These are phyloP conservation scores for Poicephalus meyeri DNA, from an alignment of 2,113 vertebrate genomes.

Conservation along the genomic window DNA sequence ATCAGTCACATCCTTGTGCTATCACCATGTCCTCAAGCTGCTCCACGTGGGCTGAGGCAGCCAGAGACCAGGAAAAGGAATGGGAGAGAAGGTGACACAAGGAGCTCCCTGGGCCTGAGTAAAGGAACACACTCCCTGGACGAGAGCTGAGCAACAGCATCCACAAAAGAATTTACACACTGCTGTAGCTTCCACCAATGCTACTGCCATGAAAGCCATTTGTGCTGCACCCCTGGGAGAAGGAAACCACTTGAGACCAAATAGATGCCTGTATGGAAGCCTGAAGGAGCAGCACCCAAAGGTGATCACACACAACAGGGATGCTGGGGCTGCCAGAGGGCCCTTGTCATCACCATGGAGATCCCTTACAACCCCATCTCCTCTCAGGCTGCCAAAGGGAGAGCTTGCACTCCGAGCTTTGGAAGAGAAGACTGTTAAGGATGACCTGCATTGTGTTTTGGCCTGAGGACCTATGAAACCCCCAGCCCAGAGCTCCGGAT, in stretches of 20 bases:
- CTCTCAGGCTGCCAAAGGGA: neutral
- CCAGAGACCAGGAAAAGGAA: neutral
- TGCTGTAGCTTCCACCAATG: neutral
- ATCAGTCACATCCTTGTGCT: fast-evolving
- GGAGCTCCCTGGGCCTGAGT: neutral
- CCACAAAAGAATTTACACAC: neutral
- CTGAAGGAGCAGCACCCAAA: neutral
- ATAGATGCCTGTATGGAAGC: fast-evolving
- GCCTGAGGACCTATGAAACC: neutral
- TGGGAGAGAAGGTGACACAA: neutral
- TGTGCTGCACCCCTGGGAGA: neutral
- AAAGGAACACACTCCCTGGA: neutral
- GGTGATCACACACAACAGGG: neutral
- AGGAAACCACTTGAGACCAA: neutral
- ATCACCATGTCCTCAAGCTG: fast-evolving
- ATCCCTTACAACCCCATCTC: neutral
- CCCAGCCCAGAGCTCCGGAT: neutral
- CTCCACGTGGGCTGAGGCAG: fast-evolving
- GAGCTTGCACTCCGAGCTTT: neutral
- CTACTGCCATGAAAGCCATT: neutral
- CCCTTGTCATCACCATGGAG: fast-evolving
- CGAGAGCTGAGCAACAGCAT: neutral
- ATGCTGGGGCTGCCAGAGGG: neutral
- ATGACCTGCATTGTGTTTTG: neutral
- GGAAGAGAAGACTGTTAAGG: neutral